phyloP scores from a whole-genome alignment of 1,140 invertebrate species.

The Drosophila teissieri region DNA sequence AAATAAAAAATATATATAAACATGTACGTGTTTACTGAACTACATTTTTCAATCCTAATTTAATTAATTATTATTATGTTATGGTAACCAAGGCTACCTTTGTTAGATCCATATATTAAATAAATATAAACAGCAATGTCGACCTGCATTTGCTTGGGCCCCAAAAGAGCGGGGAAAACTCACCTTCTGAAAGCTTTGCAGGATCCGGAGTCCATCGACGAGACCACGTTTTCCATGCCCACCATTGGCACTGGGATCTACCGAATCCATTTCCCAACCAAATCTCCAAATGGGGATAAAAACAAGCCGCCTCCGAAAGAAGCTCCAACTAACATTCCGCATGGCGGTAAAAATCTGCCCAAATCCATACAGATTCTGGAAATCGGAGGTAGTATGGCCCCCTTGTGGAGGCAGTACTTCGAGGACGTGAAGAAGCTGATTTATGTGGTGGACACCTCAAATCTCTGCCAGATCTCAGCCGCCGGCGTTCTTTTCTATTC shows the following conservation, averaged over 20 bases:
- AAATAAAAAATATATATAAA: background rate
- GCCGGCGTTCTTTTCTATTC: constrained; percentile 91
- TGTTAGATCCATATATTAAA: constrained; percentile 56
- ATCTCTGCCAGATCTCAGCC: constrained; percentile 92
- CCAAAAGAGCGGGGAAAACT: constrained; percentile 91
- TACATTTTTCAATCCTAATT: background rate
- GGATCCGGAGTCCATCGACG: constrained; percentile 88
- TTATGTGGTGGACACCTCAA: constrained; percentile 91
- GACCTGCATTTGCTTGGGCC: constrained; percentile 90
- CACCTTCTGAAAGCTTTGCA: constrained; percentile 90
- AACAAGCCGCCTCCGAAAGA: constrained; percentile 63
- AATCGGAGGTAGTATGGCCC: constrained; percentile 91
- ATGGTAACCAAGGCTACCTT: constrained; percentile 31
- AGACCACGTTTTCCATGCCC: constrained; percentile 89
- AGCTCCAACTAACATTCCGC: constrained; percentile 3
- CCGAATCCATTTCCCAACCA: constrained; percentile 86
- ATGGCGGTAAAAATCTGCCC: constrained; percentile 61
- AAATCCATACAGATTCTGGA: constrained; percentile 86
- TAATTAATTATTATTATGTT: background rate
- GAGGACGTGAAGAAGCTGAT: constrained; percentile 89
- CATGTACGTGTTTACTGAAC: background rate
- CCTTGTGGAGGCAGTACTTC: constrained; percentile 90
- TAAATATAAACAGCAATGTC: constrained; percentile 53
- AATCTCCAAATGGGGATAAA: constrained; percentile 74
- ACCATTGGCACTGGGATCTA: constrained; percentile 92